Percentiles rank a stretch among this genome's conserved stretches.
Evolutionary conservation across 2,113 vertebrate genomes (phyloP).

Genomic region (Synchiropus splendidus): DNA sequence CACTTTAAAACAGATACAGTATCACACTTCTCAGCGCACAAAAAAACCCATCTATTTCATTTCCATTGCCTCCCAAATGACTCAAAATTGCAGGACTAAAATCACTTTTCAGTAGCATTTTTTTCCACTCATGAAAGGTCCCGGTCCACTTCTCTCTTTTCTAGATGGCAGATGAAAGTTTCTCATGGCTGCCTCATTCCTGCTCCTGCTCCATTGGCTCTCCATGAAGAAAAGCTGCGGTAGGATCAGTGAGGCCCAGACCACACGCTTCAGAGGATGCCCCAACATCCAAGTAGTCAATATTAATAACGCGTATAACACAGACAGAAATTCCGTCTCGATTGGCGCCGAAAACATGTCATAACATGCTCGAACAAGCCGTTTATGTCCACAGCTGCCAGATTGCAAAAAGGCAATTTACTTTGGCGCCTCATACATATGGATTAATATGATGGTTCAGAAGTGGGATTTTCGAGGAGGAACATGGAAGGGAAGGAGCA

Average conservation of each 20-base stretch:
- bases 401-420: no score
- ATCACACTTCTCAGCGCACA: conserved; percentile 8
- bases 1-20: no score
- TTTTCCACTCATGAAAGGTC: conserved; percentile 30
- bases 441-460: no score
- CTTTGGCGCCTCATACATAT: no score
- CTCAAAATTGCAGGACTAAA: conserved; percentile 31
- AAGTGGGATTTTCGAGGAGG: no score
- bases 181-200: conserved; percentile 26
- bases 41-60: conserved; percentile 20
- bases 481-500: no score
- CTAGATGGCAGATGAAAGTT: conserved; percentile 36
- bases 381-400: no score
- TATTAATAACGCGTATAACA: no score
- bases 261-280: conserved; percentile 20
- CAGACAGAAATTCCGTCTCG: no score
- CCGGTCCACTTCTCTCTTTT: conserved; percentile 27
- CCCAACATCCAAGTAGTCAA: conserved; percentile 4
- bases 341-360: no score
- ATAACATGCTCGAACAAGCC: no score
- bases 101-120: conserved; percentile 23
- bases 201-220: conserved; percentile 25
- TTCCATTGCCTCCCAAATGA: conserved; percentile 18
- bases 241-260: conserved; percentile 36
- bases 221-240: conserved; percentile 39